These are phyloP conservation scores for Megalops atlanticus DNA, from an alignment of 2,113 vertebrate genomes.

Conservation along the genomic window DNA sequence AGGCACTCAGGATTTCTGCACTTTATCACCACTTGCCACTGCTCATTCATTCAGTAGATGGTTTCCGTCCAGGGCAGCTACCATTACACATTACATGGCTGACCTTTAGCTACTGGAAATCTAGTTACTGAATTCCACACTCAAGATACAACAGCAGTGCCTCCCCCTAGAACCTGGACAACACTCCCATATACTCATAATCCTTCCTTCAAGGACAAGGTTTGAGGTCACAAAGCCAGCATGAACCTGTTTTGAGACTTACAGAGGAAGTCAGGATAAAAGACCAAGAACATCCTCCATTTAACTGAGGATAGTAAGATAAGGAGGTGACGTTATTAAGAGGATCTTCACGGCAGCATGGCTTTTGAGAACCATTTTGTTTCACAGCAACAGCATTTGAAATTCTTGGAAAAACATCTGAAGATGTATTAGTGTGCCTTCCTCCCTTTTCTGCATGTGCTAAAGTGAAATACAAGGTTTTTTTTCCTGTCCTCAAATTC, in stretches of 20 bases:
- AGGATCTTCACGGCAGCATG: slow-evolving; percentile 48
- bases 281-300: neutral
- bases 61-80: neutral
- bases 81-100: neutral
- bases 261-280: neutral
- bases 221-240: neutral
- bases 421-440: slow-evolving; percentile 55
- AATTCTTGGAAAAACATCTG: slow-evolving; percentile 52
- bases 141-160: no score
- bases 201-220: no score
- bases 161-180: no score
- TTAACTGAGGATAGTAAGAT: neutral
- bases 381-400: no score
- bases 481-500: slow-evolving; percentile 56
- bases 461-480: slow-evolving; percentile 52
- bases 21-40: no score
- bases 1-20: no score
- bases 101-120: no score
- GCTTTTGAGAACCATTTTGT: no score
- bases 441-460: slow-evolving; percentile 62
- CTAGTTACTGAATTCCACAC: no score
- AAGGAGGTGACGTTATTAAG: slow-evolving; percentile 33
- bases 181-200: no score
- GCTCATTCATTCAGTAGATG: no score
- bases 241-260: no score